Evolutionary conservation across 2,888 invertebrate genomes (phyloP), one percentile per base, ranked within the genome.

Genomic region (Melipona beecheii): DNA sequence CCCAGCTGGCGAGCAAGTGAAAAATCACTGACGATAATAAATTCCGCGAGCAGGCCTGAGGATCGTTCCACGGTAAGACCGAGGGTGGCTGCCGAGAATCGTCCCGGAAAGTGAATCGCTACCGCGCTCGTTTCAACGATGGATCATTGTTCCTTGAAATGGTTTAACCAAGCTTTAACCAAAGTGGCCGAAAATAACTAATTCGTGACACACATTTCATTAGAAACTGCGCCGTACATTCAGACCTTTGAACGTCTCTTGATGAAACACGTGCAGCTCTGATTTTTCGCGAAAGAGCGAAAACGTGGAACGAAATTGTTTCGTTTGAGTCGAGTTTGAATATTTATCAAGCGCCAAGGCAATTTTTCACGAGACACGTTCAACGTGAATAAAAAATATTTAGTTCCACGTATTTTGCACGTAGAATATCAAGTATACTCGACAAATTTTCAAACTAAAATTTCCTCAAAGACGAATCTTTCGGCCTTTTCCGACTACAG

Each of bases 21-120:
- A 88, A 88, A 88, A 89, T 88, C 88, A 88, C 89, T 85, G 87
- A 68, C 83, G 85, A 89, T 89, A 88, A 88, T 88, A 88, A 88
- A 88, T 88, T 89, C 81, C 76, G 68, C 69, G 88, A 79, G 78
- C 73, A 65, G 75, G 66, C 56, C 56, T 9, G 78, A 66, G 79
- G 86, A 84, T 84, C 86, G 77, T 84, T 88, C 81, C 78, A 43
- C 79, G 56, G 65, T 68, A 36, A 71, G 73, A 68, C 70, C 70
- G 54, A 50, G 68, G 71, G 62, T 60, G 52, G 75, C 71, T 9
- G 78, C 78, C 77, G 70, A 75, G 58, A 70, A 70, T 21, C n/a
- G 64, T 54, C 52, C 70, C 13, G 21, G 68, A 72, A 81, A 82
- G 81, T 65, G 82, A 82, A 75, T 82, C 71, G 71, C 36, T 52